Percentiles rank a stretch among this genome's conserved stretches.
These are phyloP conservation scores for Anastrepha ludens DNA, from an alignment of 1,140 invertebrate genomes.

Conservation along the genomic window DNA sequence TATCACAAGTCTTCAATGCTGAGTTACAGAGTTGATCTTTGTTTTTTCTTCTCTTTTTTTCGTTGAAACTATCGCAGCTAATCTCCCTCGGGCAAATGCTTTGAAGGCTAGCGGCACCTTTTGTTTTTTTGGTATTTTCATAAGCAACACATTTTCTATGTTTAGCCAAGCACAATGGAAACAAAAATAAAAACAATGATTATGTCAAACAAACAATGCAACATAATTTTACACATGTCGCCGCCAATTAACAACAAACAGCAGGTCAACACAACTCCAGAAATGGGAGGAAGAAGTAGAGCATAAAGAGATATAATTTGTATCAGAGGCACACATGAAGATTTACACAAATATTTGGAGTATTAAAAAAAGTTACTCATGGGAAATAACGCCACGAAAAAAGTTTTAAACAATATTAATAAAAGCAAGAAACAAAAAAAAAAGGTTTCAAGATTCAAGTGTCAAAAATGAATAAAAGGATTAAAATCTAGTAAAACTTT, in stretches of 20 bases:
- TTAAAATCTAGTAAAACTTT: background rate
- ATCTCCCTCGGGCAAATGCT: slow-evolving; percentile 8
- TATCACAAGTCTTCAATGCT: background rate
- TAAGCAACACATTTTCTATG: background rate
- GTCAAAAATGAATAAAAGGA: slow-evolving; percentile 25
- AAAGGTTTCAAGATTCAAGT: background rate
- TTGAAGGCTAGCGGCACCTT: background rate
- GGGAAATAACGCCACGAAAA: too few relatives aligned
- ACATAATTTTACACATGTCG: slow-evolving; percentile 56
- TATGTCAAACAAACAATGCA: slow-evolving; percentile 30
- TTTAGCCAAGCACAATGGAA: background rate
- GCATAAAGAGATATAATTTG: background rate
- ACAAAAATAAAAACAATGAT: slow-evolving; percentile 21
- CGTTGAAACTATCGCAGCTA: background rate
- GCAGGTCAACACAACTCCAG: background rate
- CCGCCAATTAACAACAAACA: slow-evolving; percentile 54
- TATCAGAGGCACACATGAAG: too few relatives aligned
- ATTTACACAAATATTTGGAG: too few relatives aligned
- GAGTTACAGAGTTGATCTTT: background rate
- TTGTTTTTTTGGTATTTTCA: background rate
- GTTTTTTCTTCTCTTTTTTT: background rate
- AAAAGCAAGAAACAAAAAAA: background rate
- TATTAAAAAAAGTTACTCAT: too few relatives aligned
- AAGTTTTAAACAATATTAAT: too few relatives aligned
- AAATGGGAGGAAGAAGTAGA: slow-evolving; percentile 36